A percentile compares a stretch with the other conserved stretches of the same genome.
Evolutionary conservation across 2,113 vertebrate genomes (phyloP).

Genomic region (Protobothrops flavoviridis): DNA sequence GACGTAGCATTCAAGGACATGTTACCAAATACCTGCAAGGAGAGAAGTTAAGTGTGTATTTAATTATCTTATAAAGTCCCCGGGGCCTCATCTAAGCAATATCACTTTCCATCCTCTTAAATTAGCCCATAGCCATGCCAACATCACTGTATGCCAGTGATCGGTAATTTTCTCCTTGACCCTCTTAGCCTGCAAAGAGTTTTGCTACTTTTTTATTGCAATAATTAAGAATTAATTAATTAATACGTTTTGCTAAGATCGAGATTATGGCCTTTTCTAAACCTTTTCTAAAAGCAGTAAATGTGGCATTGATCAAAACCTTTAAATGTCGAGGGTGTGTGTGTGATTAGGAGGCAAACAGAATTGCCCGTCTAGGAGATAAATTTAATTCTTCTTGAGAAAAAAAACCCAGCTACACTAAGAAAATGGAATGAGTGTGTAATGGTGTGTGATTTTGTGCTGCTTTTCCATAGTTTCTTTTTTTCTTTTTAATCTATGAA

Average conservation of each 20-base stretch:
- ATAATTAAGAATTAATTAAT: background rate
- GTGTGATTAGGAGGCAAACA: background rate
- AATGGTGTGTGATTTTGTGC: background rate
- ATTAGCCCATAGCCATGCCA: background rate
- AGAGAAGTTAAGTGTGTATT: background rate
- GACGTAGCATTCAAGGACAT: background rate
- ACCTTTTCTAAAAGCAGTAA: background rate
- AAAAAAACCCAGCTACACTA: background rate
- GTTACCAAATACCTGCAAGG: background rate
- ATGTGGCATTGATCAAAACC: background rate
- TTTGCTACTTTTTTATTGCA: background rate
- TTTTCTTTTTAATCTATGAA: background rate
- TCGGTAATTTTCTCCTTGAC: background rate
- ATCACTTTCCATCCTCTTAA: background rate
- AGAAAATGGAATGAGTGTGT: background rate
- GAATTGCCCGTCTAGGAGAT: background rate
- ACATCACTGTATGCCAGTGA: background rate
- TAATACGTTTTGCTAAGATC: background rate
- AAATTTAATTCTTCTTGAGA: background rate
- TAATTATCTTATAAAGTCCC: background rate
- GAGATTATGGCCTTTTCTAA: background rate
- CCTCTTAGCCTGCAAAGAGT: background rate
- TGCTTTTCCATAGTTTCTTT: background rate
- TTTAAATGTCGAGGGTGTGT: background rate
- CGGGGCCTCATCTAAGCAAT: background rate